These are phyloP conservation scores for Drosophila sproati DNA, from an alignment of 1,140 invertebrate species.

Conservation along the genomic window DNA sequence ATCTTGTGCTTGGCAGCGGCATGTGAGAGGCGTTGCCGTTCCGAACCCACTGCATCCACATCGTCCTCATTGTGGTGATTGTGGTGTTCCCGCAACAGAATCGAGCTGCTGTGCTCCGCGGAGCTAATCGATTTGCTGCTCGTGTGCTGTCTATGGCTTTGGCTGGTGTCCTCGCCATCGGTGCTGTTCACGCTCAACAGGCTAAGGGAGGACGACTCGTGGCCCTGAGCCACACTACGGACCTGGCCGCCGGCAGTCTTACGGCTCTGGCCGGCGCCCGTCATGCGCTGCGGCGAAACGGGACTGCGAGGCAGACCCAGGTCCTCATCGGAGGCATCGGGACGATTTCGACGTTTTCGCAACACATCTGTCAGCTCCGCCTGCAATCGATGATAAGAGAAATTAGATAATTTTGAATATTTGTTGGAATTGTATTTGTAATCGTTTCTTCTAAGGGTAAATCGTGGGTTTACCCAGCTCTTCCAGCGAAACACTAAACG, in stretches of 20 bases:
- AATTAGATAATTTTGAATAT: not conserved
- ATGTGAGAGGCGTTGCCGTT: slow-evolving; percentile 89
- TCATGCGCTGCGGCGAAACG: slow-evolving; percentile 74
- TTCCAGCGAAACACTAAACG: slow-evolving; percentile 83
- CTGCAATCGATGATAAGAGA: slow-evolving; percentile 33
- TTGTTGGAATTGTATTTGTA: not conserved
- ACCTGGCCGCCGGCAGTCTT: slow-evolving; percentile 26
- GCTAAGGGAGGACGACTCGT: slow-evolving; percentile 78
- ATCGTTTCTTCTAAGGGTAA: not conserved
- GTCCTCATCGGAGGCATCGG: slow-evolving; percentile 83
- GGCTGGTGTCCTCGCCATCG: slow-evolving; percentile 66
- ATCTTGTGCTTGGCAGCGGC: slow-evolving; percentile 92
- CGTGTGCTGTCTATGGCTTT: slow-evolving; percentile 44
- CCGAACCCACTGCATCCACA: slow-evolving; percentile 65
- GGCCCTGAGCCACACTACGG: slow-evolving; percentile 15
- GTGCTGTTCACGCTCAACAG: slow-evolving; percentile 74
- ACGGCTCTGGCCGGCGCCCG: slow-evolving; percentile 26
- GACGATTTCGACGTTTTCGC: slow-evolving; percentile 80
- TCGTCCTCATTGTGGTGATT: slow-evolving; percentile 58
- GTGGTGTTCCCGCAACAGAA: slow-evolving; percentile 56
- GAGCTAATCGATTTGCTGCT: slow-evolving; percentile 54
- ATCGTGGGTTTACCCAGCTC: slow-evolving; percentile 71
- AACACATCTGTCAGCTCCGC: slow-evolving; percentile 84
- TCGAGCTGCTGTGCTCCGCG: slow-evolving; percentile 54
- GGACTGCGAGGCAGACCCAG: slow-evolving; percentile 81